phyloP scores from a whole-genome alignment of 2,888 invertebrate genomes.

The Macroteleia sp. region DNA sequence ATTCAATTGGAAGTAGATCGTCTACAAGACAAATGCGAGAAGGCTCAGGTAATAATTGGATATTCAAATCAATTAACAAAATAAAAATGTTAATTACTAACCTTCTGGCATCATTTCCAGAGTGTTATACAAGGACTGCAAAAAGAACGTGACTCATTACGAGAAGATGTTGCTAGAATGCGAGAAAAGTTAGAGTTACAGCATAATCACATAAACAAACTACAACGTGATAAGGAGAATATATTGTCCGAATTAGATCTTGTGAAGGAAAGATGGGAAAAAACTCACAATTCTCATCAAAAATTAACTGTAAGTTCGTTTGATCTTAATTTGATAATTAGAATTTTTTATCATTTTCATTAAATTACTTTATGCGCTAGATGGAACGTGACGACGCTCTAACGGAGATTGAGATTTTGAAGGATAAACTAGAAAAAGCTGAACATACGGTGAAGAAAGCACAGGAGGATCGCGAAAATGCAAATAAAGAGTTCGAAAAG shows the following conservation, averaged over 20 bases:
- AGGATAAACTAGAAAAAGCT: slow-evolving; percentile 95
- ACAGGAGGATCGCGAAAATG: slow-evolving; percentile 93
- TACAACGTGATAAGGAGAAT: slow-evolving; percentile 93
- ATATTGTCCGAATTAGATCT: slow-evolving; percentile 94
- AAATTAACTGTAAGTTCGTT: slow-evolving; percentile 88
- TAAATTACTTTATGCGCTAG: slow-evolving; percentile 82
- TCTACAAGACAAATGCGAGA: slow-evolving; percentile 94
- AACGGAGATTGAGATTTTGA: slow-evolving; percentile 93
- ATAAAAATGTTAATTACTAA: no score
- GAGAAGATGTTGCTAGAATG: slow-evolving; percentile 91
- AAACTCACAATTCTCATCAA: slow-evolving; percentile 92
- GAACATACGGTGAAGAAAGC: slow-evolving; percentile 92
- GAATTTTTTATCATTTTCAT: neutral
- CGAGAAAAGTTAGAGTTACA: slow-evolving; percentile 93
- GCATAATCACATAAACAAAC: slow-evolving; percentile 91
- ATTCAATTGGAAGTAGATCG: slow-evolving; percentile 93
- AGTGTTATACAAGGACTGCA: slow-evolving; percentile 91
- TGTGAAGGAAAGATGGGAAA: slow-evolving; percentile 94
- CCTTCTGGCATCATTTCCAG: slow-evolving; percentile 83
- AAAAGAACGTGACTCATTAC: slow-evolving; percentile 93
- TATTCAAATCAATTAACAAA: no score
- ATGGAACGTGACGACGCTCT: slow-evolving; percentile 94
- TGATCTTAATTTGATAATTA: slow-evolving; percentile 1
- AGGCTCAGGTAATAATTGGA: slow-evolving; percentile 89
- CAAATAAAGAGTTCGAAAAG: slow-evolving; percentile 96